Evolutionary conservation across 1,140 invertebrate genomes (phyloP), one percentile per base, ranked within the genome.

Genomic region (Leptoteleia sp.): DNA sequence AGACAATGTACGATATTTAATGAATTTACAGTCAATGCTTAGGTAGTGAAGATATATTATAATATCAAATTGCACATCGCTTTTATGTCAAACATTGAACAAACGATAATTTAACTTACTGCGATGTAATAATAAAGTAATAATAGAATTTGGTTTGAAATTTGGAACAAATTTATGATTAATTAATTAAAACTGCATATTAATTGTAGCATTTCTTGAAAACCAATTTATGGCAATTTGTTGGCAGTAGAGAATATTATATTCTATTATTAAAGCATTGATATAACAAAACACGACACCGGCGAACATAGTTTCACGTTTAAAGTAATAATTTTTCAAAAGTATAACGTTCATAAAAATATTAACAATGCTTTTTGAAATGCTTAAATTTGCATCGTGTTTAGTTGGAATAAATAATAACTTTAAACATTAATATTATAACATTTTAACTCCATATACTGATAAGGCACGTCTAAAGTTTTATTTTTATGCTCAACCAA

Each of bases 391-490:
- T 35, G 11, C 13, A 35, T 61, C 45, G 54, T 67, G 52, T 75
- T 72, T 55, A 13, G 35, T 45, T 48, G 8, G n/a, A 76, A 68
- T 76, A 77, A 77, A 81, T 78, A 81, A 72, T 50, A 78, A 54
- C 43, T 55, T 85, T 81, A 89, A 31, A 89, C 86, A 76, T 89
- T 89, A 81, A 89, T 88, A 76, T 89, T 90, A 72, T 87, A 88
- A 55, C 93, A 91, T 86, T 94, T 94, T 25, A 95, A 89, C 85
- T 95, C 94, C 89, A 97, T 91, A 87, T 94, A 96, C 86, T 96
- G 95, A 89, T 95, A 96, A 37, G 96, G 96, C 45, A 97, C 95
- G 83, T 97, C 94, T 38, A 95, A 90, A 52, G 92, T 95, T 72
- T 92, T 91, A 80, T 93, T 94, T 86, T 94, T 95, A 84, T 96